A percentile compares a stretch with the other conserved stretches of the same genome.
These are phyloP conservation scores for Leptinotarsa juncta DNA, from an alignment of 2,888 invertebrate genomes.

Conservation along the genomic window DNA sequence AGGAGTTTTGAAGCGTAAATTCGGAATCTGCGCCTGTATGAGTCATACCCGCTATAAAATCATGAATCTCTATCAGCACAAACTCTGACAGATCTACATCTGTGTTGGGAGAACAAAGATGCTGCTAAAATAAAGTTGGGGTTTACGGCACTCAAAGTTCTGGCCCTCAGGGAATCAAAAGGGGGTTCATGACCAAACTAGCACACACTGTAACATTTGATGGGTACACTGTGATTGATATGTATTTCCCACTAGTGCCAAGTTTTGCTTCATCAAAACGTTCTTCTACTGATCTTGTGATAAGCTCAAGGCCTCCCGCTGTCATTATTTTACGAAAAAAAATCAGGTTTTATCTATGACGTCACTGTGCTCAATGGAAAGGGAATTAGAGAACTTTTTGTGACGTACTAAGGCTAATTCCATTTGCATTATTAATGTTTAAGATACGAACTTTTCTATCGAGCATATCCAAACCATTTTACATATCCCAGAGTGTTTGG, in stretches of 20 bases:
- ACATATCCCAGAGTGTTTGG: conserved; percentile 8
- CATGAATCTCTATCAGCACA: no score
- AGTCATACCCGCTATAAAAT: no score
- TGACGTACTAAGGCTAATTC: background rate
- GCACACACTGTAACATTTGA: background rate
- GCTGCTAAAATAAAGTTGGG: no score
- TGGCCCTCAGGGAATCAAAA: background rate
- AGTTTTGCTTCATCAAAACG: conserved; percentile 36
- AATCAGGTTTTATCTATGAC: background rate
- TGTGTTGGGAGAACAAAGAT: no score
- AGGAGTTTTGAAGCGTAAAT: no score
- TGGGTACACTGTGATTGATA: conserved; percentile 31
- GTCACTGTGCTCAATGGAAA: background rate
- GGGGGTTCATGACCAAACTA: background rate
- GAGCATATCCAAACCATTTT: conserved; percentile 7
- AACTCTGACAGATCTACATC: no score
- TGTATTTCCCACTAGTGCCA: conserved; percentile 40
- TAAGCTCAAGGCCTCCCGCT: conserved; percentile 28
- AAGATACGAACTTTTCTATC: background rate
- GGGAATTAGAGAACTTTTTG: background rate
- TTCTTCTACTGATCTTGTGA: conserved; percentile 40
- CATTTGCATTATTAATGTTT: background rate
- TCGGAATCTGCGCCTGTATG: no score
- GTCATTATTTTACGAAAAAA: conserved; percentile 9
- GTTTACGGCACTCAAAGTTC: no score